These are phyloP conservation scores for Irena cyanogastra DNA, from an alignment of 2,113 vertebrate genomes.

Conservation along the genomic window DNA sequence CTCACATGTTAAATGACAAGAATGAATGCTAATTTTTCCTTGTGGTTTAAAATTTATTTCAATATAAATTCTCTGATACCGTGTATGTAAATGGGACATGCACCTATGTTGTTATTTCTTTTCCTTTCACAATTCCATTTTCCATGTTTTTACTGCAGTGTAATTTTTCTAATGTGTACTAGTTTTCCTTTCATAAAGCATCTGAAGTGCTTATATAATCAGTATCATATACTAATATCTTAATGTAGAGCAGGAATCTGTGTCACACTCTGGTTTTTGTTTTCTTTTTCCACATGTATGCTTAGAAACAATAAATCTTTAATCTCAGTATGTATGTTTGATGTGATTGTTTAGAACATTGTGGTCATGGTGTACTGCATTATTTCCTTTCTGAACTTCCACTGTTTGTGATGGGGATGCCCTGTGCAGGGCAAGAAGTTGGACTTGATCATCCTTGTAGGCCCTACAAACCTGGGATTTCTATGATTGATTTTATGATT, in stretches of 20 bases:
- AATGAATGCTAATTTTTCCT: neutral
- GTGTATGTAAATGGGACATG: neutral
- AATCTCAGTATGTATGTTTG: neutral
- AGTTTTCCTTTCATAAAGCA: neutral
- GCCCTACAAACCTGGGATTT: neutral
- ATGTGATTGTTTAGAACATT: neutral
- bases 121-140: neutral
- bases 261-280: neutral
- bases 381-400: neutral
- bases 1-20: neutral
- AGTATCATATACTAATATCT: neutral
- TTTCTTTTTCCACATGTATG: neutral
- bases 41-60: neutral
- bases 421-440: neutral
- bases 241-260: neutral
- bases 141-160: neutral
- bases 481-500: neutral
- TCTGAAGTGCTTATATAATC: neutral
- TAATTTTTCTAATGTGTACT: neutral
- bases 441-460: neutral
- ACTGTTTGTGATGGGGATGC: neutral
- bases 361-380: neutral
- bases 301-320: neutral
- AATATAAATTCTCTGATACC: neutral
- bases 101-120: neutral